Conservation (phyloP, 2,113 vertebrate genomes). For the Corythornis cristatus region DNA sequence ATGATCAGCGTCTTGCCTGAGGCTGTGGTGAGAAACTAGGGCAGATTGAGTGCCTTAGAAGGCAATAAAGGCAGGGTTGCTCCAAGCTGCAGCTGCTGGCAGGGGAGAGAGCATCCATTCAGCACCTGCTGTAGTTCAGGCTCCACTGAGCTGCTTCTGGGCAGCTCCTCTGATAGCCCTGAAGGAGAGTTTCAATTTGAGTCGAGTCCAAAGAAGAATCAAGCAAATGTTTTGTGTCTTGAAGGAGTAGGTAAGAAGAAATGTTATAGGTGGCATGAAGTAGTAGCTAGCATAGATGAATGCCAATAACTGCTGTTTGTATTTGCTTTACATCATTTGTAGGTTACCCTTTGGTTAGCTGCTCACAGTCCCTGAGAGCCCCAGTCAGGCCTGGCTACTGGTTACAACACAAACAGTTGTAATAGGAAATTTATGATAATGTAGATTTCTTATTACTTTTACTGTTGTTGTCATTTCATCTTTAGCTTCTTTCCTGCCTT, state of each 20-base stretch:
- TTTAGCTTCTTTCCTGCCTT: neutral
- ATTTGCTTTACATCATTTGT: neutral
- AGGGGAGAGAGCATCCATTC: neutral
- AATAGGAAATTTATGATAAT: neutral
- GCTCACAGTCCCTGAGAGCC: neutral
- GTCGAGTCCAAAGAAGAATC: neutral
- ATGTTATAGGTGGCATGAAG: neutral
- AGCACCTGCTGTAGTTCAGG: neutral
- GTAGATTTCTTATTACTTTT: neutral
- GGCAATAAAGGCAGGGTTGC: neutral
- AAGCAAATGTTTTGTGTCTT: neutral
- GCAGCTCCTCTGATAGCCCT: neutral
- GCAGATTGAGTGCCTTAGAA: neutral
- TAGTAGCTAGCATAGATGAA: neutral
- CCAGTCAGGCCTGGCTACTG: neutral
- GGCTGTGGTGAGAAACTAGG: neutral
- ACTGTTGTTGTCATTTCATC: neutral
- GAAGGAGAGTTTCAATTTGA: conserved; percentile 15
- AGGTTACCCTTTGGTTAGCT: neutral
- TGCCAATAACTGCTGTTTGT: neutral
- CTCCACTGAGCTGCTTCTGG: conserved; percentile 3
- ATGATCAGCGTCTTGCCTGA: neutral
- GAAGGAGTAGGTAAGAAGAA: neutral
- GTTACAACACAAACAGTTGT: neutral
- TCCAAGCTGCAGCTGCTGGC: neutral